Evolutionary conservation across 1,140 invertebrate genomes (phyloP), one percentile per base, ranked within the genome.

Genomic region (Drosophila nasuta): DNA sequence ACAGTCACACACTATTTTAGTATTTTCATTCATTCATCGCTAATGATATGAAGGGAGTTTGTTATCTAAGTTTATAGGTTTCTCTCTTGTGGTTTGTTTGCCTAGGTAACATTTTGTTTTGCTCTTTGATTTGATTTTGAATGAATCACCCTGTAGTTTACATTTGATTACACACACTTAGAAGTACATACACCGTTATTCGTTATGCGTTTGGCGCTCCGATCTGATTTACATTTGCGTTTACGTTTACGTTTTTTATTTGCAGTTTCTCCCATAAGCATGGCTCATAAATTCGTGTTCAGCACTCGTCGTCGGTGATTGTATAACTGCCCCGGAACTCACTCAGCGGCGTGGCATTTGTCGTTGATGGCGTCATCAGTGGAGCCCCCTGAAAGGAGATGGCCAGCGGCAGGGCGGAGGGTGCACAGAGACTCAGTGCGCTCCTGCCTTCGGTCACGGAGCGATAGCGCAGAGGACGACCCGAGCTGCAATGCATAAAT

Each of bases 321-420:
- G 89, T 83, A 58, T 91, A 92, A 74, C 88, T 79, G 62, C 77
- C 81, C 46, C 89, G 91, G 67, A 92, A 92, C 65, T 92, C 92
- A 73, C 89, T 92, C 52, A 92, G 63, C 43, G 90, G 86, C 68
- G 91, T 92, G 28, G 80, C 89, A 79, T 90, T 91, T 17, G 76
- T 65, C 11, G 91, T 91, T 43, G 90, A 90, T 45, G 94, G 93
- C 43, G 94, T 94, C 69, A 95, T 90, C 30, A 95, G 82, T 5
- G 94, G 94, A 6, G 94, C 94, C 8, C 94, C 94, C 80, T 95
- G 95, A 56, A 95, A 93, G 79, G 94, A 95, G 48, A 95, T 94
- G 63, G 95, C 94, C 75, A 95, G 75, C 5, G 95, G 95, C 7
- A 95, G 91, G 1, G 94, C 93, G 10, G 95, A 94, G 10, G 94